These are phyloP conservation scores for Electrophaes corylata DNA, from an alignment of 2,888 invertebrate species.

Conservation along the genomic window DNA sequence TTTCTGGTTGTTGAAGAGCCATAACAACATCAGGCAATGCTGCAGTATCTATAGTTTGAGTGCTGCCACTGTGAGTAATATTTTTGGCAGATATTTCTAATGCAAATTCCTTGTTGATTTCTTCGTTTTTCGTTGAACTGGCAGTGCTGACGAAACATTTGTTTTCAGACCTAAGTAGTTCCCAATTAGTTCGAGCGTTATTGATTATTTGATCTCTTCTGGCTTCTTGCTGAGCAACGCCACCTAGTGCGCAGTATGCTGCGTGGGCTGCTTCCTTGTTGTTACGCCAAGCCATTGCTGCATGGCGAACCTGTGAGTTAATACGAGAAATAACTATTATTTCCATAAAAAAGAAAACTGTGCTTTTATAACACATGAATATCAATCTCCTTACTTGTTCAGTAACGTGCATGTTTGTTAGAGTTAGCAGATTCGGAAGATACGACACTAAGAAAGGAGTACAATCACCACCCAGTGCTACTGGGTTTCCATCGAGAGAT, in stretches of 20 bases:
- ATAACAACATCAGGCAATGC: conserved; percentile 63
- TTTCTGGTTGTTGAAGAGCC: conserved; percentile 60
- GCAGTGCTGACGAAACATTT: conserved; percentile 77
- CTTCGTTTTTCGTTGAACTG: conserved; percentile 61
- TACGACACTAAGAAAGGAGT: conserved; percentile 92
- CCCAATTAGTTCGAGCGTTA: conserved; percentile 95
- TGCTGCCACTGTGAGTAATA: conserved; percentile 47
- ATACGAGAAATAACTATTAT: not conserved
- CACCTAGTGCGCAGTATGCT: conserved; percentile 86
- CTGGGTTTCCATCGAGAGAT: conserved; percentile 93
- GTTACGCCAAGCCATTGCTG: conserved; percentile 91
- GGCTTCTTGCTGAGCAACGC: conserved; percentile 83
- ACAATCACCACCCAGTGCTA: conserved; percentile 91
- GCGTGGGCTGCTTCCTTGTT: conserved; percentile 90
- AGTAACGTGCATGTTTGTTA: conserved; percentile 91
- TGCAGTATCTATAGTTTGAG: conserved; percentile 57
- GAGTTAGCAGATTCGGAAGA: conserved; percentile 87
- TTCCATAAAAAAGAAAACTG: not conserved
- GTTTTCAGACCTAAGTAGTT: conserved; percentile 87
- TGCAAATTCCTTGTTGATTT: conserved; percentile 63
- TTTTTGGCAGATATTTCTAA: conserved; percentile 52
- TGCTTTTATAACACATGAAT: not conserved
- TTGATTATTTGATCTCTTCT: conserved; percentile 93
- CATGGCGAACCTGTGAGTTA: conserved; percentile 83
- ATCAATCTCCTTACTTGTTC: conserved; percentile 84